Evolutionary conservation across 1,140 invertebrate species (phyloP).

Genomic region (Zaprionus africanus): DNA sequence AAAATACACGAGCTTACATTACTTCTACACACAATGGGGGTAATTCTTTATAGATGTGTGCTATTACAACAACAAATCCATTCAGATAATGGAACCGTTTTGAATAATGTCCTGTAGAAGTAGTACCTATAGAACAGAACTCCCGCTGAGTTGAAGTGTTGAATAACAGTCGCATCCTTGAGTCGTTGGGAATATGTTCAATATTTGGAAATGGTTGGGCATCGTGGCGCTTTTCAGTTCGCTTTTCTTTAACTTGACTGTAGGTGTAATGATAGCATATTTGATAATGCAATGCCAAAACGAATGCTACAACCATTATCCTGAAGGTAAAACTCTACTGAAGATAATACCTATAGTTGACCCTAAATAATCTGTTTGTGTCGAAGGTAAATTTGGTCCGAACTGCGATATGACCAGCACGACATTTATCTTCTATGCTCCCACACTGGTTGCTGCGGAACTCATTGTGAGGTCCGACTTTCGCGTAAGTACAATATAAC

Average conservation of each 20-base stretch:
- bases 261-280: neutral
- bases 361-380: neutral
- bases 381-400: slow-evolving; percentile 4
- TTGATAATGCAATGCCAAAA: slow-evolving; percentile 22
- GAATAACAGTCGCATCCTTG: neutral
- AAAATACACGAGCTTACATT: neutral
- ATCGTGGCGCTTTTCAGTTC: slow-evolving; percentile 16
- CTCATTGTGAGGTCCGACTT: slow-evolving; percentile 22
- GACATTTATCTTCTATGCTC: slow-evolving; percentile 18
- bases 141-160: neutral
- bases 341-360: no score
- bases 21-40: no score
- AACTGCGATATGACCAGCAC: slow-evolving; percentile 4
- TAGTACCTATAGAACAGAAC: no score
- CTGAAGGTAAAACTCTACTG: slow-evolving; percentile 3
- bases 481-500: slow-evolving; percentile 11
- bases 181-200: neutral
- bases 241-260: slow-evolving; percentile 20
- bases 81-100: neutral
- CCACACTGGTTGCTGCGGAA: slow-evolving; percentile 5
- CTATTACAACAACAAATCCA: no score
- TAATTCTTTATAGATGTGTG: no score
- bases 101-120: neutral
- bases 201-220: slow-evolving; percentile 23
- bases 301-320: slow-evolving; percentile 2